Base-by-base conservation (phyloP, 2,888 invertebrate species). In the Epistrophella euchroma region DNA sequence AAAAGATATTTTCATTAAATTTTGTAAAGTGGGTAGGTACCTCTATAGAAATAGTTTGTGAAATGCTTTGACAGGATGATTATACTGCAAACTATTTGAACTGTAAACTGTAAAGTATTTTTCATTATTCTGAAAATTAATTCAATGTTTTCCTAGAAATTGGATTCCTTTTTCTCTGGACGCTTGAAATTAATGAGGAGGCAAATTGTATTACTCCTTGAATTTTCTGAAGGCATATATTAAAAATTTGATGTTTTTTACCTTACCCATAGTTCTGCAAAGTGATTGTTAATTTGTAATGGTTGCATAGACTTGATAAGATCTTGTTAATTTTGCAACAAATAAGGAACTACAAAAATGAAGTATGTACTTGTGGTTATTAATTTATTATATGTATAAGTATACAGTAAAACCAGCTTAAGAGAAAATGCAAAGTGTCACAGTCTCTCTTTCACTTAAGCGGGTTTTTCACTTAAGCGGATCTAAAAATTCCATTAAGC, bases 111-210 rank as follows among this genome's bases (percentile, higher is more conserved):
- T n/a, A n/a, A 32, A 28, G 52, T 55, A 55, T 28, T 50, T 50
- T 28, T 15, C 52, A 55, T 55, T 25, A 55, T 28, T 55, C 10
- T n/a, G 15, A 25, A 28, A 55, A 52, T 52, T n/a, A 55, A 55
- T 28, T 55, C 28, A 28, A 28, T 52, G n/a, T 10, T 52, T 50
- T 22, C 4, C 15, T 0, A 9, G 50, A 25, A 52, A 52, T 55
- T 55, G 3, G 1, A 55, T 28, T 55, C 6, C 15, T 55, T 28
- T 2, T n/a, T 28, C 9, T 52, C 22, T 52, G 13, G 28, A 55
- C n/a, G 52, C n/a, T 55, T 55, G 52, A 19, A 47, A 52, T 52
- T 2, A 28, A 52, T 52, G 9, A n/a, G 52, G 2, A 28, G 4
- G 5, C 22, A 22, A 19, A 47, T 47, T 19, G 1, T 47, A 19